Evolutionary conservation across 2,113 vertebrate species (phyloP).

Genomic region (Neomonachus schauinslandi): DNA sequence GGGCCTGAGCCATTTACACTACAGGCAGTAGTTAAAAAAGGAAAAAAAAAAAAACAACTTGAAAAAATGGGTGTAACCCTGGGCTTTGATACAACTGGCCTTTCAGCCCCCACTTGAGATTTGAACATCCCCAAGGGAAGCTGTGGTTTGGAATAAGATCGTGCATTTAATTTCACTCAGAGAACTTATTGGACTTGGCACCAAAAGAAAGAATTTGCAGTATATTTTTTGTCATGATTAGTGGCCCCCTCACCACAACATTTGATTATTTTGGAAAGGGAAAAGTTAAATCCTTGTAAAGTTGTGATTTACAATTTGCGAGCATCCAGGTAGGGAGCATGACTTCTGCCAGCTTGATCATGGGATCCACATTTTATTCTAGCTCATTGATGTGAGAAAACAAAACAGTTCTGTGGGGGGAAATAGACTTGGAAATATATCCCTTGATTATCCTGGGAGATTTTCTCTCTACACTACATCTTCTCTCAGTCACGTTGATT

Average conservation of each 20-base stretch:
- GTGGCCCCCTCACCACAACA: slow-evolving; percentile 85
- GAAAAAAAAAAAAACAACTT: slow-evolving; percentile 70
- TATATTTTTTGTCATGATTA: slow-evolving; percentile 91
- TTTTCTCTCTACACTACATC: slow-evolving; percentile 80
- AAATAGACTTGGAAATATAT: slow-evolving; percentile 80
- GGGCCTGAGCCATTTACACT: slow-evolving; percentile 81
- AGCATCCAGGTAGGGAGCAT: slow-evolving; percentile 87
- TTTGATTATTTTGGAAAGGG: slow-evolving; percentile 89
- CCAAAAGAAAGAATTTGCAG: slow-evolving; percentile 88
- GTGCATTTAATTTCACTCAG: slow-evolving; percentile 89
- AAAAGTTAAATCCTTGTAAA: slow-evolving; percentile 89
- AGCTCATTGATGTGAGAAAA: slow-evolving; percentile 84
- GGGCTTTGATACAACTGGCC: slow-evolving; percentile 88
- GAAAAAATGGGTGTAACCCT: slow-evolving; percentile 89
- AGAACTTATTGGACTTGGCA: slow-evolving; percentile 91
- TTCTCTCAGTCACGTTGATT: slow-evolving; percentile 81
- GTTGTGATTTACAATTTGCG: slow-evolving; percentile 86
- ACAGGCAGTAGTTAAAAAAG: slow-evolving; percentile 84
- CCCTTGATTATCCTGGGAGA: slow-evolving; percentile 84
- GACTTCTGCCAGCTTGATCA: slow-evolving; percentile 81
- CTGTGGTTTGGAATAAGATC: slow-evolving; percentile 91
- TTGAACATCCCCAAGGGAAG: slow-evolving; percentile 87
- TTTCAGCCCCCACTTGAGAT: slow-evolving; percentile 89
- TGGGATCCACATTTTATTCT: slow-evolving; percentile 81
- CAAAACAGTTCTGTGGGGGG: slow-evolving; percentile 79